Base-by-base conservation (phyloP, 2,888 invertebrate genomes). In the Temnothorax rugatulus region DNA sequence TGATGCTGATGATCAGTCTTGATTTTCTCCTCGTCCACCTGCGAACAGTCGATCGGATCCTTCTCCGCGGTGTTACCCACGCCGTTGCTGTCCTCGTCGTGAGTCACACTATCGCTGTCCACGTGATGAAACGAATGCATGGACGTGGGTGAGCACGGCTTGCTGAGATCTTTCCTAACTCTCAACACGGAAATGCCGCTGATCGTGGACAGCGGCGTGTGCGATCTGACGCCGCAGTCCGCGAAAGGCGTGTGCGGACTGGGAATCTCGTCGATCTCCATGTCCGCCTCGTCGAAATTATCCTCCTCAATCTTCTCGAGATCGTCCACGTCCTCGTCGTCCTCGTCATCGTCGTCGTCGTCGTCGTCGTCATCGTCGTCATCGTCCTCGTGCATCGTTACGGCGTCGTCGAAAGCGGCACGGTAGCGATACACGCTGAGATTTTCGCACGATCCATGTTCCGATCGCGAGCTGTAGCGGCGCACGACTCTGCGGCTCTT, bases 231-330 rank as follows among this genome's bases (percentile, higher is more conserved):
- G 38, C 89, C 89, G 21, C 90, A 87, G 50, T 91, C 93, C 52
- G 85, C 84, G n/a, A 92, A 93, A 8, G 93, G 91, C 54, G 93
- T 92, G 74, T 93, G 92, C 0, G 92, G 93, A 81, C 92, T 92
- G n/a, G 91, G 91, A 50, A 92, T 91, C 64, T 93, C 93, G 61
- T 93, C 94, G 25, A 94, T 91, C 47, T 95, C 95, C 90, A 95
- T 95, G 83, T 93, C 93, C 44, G 92, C 94, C 18, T 95, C 95
- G 71, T 96, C 95, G 81, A 91, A 91, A 71, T 95, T 92, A 85
- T 95, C 95, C 71, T 95, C 91, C 59, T 95, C 95, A 69, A 95
- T 95, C 41, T 95, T 95, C 34, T 92, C 95, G 83, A 90, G 90
- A 29, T 85, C 83, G 82, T 88, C 95, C 91, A 92, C 92, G n/a